Evolutionary conservation across 2,113 vertebrate species (phyloP).

Genomic region (Gambusia holbrooki): DNA sequence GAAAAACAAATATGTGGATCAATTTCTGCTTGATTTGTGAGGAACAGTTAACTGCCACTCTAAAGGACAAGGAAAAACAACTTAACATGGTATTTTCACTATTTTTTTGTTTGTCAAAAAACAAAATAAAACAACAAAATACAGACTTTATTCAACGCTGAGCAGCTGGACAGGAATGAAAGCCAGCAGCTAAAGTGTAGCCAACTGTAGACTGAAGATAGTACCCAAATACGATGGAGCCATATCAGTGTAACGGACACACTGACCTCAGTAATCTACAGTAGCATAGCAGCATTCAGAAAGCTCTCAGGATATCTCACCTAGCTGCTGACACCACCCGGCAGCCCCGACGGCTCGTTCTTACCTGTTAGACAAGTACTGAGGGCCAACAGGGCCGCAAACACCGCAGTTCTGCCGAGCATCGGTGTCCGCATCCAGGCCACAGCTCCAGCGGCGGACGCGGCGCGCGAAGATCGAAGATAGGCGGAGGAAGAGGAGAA

Average conservation of each 20-base stretch:
- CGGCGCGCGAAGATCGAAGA: conserved; percentile 32
- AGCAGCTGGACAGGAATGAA: background rate
- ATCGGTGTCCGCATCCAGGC: conserved; percentile 65
- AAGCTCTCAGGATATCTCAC: too few species aligned
- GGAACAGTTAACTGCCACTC: too few species aligned
- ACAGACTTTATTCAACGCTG: background rate
- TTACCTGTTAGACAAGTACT: conserved; percentile 69
- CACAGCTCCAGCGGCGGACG: conserved; percentile 38
- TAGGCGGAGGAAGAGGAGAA: background rate
- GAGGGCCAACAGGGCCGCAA: conserved; percentile 48
- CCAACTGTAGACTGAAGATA: background rate
- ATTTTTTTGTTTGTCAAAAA: too few species aligned
- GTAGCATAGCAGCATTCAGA: too few species aligned
- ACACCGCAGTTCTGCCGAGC: conserved; percentile 51
- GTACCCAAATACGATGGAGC: background rate
- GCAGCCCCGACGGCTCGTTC: background rate
- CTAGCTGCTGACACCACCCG: too few species aligned
- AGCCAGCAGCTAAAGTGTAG: background rate
- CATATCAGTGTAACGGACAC: background rate
- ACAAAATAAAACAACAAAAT: too few species aligned
- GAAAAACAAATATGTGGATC: too few species aligned
- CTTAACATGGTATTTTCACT: too few species aligned
- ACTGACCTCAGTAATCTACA: background rate
- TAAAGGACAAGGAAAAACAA: too few species aligned
- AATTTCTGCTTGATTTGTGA: too few species aligned